Evolutionary conservation across 2,113 vertebrate species (phyloP).

Genomic region (Rhinolophus sinicus): DNA sequence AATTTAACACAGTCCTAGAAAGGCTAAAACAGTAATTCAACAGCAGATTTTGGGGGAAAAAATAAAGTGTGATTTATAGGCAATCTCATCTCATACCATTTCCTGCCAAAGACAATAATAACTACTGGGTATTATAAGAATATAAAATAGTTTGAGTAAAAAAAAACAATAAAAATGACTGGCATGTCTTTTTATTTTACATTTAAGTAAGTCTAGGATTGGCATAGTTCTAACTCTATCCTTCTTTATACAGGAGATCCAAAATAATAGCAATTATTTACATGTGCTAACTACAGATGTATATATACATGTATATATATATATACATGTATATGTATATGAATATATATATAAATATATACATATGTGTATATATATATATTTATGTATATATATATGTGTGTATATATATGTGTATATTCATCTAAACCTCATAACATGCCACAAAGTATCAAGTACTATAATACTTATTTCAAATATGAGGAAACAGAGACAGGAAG

Average conservation of each 20-base stretch:
- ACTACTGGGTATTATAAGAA: constrained; percentile 55
- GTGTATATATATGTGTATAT: not conserved
- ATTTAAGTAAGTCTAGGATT: not conserved
- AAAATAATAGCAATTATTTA: constrained; percentile 8
- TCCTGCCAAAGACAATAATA: constrained; percentile 57
- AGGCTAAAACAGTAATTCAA: not conserved
- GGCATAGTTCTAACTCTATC: not conserved
- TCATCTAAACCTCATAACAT: not conserved
- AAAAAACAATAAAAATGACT: constrained; percentile 47
- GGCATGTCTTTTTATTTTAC: constrained; percentile 38
- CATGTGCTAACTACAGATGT: not conserved
- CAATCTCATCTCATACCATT: constrained; percentile 6
- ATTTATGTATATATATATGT: no score
- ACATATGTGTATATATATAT: no score
- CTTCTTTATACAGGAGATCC: not conserved
- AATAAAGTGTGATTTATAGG: not conserved
- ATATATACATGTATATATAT: no score
- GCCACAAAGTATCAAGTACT: not conserved
- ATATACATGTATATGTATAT: not conserved
- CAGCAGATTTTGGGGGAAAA: not conserved
- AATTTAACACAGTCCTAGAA: not conserved
- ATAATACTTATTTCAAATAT: not conserved
- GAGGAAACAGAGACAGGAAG: not conserved
- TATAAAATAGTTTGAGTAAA: constrained; percentile 42
- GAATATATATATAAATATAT: no score